Conservation (phyloP, 2,113 vertebrate genomes). For the Rhabdornis inornatus region DNA sequence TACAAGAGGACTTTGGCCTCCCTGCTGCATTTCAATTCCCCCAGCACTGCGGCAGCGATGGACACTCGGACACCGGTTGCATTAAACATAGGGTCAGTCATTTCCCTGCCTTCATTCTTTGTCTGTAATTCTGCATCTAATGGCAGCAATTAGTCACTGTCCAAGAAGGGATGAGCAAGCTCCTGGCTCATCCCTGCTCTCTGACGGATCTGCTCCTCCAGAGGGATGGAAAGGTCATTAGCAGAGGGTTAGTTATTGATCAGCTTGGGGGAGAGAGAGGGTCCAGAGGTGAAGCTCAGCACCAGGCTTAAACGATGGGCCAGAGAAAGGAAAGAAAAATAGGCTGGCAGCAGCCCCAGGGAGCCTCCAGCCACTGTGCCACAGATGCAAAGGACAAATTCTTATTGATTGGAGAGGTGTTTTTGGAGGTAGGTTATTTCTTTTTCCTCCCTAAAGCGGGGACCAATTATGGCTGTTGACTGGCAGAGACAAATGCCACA, state of each 20-base stretch:
- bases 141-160: conserved; percentile 78
- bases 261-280: not conserved
- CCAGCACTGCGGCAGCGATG: not conserved
- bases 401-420: conserved; percentile 44
- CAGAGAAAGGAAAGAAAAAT: conserved; percentile 46
- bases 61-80: not conserved
- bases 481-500: conserved; percentile 52
- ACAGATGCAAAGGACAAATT: conserved; percentile 47
- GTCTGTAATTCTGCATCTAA: conserved; percentile 65
- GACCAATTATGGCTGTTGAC: conserved; percentile 32
- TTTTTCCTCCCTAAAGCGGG: not conserved
- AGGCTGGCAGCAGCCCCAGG: conserved; percentile 5
- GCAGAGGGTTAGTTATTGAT: conserved; percentile 69
- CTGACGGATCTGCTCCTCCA: conserved; percentile 52
- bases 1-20: not conserved
- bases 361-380: conserved; percentile 22
- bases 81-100: conserved; percentile 22
- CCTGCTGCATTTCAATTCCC: not conserved
- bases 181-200: conserved; percentile 14
- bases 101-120: conserved; percentile 37
- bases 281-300: conserved; percentile 53
- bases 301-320: conserved; percentile 26
- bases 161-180: conserved; percentile 56
- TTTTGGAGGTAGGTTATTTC: conserved; percentile 59
- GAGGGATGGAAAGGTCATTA: conserved; percentile 69